A percentile compares a stretch with the other conserved stretches of the same genome.
These are phyloP conservation scores for Limnephilus lunatus DNA, from an alignment of 2,888 invertebrate species.

Conservation along the genomic window DNA sequence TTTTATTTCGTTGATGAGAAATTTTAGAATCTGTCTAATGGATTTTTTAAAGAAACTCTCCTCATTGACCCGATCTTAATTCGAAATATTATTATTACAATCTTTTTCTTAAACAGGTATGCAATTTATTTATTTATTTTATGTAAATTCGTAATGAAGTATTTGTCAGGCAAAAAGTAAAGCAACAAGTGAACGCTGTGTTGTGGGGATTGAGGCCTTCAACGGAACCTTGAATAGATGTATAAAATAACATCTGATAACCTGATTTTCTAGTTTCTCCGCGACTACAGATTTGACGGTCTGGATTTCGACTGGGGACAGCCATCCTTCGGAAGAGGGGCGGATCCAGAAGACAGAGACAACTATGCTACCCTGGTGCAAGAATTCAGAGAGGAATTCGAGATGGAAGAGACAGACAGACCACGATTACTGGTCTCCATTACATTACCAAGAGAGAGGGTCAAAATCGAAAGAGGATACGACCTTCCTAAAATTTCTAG, in stretches of 20 bases:
- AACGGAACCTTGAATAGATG: not conserved
- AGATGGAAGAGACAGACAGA: not conserved
- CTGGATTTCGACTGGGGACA: constrained; percentile 86
- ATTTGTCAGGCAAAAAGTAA: not conserved
- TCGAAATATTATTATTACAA: too few relatives aligned
- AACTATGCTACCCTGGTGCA: constrained; percentile 22
- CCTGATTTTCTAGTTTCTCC: constrained; percentile 71
- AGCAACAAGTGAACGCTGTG: not conserved
- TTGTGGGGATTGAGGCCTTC: not conserved
- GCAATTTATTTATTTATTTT: too few relatives aligned
- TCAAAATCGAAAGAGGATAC: constrained; percentile 12
- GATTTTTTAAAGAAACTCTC: too few relatives aligned
- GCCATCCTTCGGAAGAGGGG: constrained; percentile 72
- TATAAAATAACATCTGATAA: not conserved
- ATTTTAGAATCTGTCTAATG: too few relatives aligned
- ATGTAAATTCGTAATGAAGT: not conserved
- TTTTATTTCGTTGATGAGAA: too few relatives aligned
- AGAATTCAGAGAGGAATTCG: constrained; percentile 32
- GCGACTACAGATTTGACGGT: constrained; percentile 84
- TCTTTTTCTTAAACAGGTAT: too few relatives aligned
- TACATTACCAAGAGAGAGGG: not conserved
- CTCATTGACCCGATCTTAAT: too few relatives aligned
- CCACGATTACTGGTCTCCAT: constrained; percentile 5
- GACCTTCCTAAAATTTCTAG: constrained; percentile 8
- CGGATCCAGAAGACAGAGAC: constrained; percentile 15